A percentile compares a stretch with the other conserved stretches of the same genome.
These are phyloP conservation scores for Lophotis ruficrista DNA, from an alignment of 2,113 vertebrate genomes.

Conservation along the genomic window DNA sequence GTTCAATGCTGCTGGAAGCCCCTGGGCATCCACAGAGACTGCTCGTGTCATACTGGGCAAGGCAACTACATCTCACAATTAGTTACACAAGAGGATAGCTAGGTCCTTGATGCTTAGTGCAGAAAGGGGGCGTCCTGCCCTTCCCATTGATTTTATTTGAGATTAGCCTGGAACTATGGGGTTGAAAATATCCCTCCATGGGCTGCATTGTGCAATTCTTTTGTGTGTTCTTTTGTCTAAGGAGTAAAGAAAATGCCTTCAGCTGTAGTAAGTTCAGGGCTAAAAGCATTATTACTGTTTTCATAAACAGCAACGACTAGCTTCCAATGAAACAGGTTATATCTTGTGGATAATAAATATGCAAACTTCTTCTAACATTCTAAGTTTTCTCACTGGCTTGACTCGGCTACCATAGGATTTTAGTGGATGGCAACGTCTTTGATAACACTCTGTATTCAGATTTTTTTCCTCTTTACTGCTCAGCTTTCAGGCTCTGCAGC, in stretches of 20 bases:
- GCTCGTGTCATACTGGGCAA: accelerated
- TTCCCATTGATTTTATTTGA: neutral
- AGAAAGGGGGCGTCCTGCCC: neutral
- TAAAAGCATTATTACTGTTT: neutral
- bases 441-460: neutral
- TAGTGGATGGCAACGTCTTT: neutral
- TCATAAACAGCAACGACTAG: neutral
- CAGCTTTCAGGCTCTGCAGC: neutral
- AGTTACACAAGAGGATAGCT: neutral
- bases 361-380: neutral
- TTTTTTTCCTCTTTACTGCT: neutral
- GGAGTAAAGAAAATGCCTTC: neutral
- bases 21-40: neutral
- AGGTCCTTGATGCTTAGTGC: neutral
- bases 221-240: neutral
- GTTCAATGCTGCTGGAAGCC: neutral
- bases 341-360: neutral
- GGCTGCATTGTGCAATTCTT: accelerated
- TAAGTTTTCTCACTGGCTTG: neutral
- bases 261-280: neutral
- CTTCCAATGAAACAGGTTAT: neutral
- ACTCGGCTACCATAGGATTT: neutral
- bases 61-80: neutral
- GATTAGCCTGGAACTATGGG: neutral
- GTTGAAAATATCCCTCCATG: neutral